Base-by-base conservation (phyloP, 2,888 invertebrate species). In the Ectemnius continuus region DNA sequence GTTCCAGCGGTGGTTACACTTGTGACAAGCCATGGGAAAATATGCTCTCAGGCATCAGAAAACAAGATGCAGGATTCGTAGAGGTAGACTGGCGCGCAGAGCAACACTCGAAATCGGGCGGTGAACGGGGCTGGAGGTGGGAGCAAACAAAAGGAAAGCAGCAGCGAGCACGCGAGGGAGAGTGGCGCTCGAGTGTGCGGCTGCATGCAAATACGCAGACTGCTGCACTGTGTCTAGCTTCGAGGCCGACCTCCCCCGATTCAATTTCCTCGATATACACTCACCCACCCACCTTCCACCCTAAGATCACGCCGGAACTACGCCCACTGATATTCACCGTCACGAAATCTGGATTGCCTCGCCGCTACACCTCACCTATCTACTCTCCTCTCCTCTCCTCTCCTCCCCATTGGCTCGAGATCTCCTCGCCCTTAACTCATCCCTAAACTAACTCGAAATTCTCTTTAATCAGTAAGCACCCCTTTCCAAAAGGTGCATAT, bases 261-360 rank as follows among this genome's bases (percentile, higher is more conserved):
- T 78, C 75, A 67, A 79, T 75, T 79, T 65, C 56, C 59, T 20
- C 61, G 20, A 6, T 11, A 52, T 68, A 69, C 59, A 45, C 45
- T 18, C 28, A 23, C 23, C 23, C 23, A 1, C 23, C 1, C 23
- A 1, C 23, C 23, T 23, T 23, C 23, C 23, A 23, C 23, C 23
- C 11, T 52, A 16, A 52, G 52, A 52, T 52, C 52, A 60, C 52
- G 52, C 16, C n/a, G 52, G 14, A 52, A 16, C 5, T 52, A 4
- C n/a, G 52, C 52, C n/a, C 1, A 6, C 52, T 52, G 72, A 76
- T 68, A 70, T 52, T 52, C 16, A 52, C 52, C 28, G 59, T 66
- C 46, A 56, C 68, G 70, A 56, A 69, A 69, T 61, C 45, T 16
- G 52, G 68, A 64, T 68, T 23, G 59, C 67, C 47, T 23, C 48